phyloP scores from a whole-genome alignment of 2,113 vertebrate species.

The Coptodon rendalli region DNA sequence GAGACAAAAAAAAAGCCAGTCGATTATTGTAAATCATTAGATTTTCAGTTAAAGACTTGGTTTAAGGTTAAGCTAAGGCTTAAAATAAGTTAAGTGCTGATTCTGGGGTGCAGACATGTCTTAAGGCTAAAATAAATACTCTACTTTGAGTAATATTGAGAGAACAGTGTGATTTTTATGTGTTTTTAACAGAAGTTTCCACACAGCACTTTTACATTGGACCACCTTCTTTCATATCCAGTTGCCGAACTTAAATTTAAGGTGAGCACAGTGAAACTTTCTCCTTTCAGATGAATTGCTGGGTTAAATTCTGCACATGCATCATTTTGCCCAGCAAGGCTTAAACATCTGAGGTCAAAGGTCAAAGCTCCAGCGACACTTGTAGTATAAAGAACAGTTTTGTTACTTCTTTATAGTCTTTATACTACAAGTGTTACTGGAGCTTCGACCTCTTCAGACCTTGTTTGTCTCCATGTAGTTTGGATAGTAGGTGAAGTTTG shows the following conservation, averaged over 20 bases:
- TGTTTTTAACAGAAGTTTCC: background rate
- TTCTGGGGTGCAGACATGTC: background rate
- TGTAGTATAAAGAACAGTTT: background rate
- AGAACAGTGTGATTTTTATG: background rate
- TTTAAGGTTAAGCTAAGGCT: background rate
- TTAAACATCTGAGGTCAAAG: background rate
- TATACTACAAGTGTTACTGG: background rate
- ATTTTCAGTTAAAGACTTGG: background rate
- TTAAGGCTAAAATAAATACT: background rate
- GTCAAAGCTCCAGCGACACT: background rate
- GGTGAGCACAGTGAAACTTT: background rate
- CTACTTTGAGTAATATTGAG: background rate
- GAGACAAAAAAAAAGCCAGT: background rate
- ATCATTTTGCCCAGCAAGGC: background rate
- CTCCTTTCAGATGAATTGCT: background rate
- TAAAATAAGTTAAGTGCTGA: background rate
- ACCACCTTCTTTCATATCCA: background rate
- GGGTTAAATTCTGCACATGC: background rate
- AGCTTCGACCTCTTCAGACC: background rate
- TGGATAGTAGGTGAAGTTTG: background rate
- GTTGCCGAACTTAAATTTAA: background rate
- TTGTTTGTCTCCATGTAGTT: background rate
- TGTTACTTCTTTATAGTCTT: background rate
- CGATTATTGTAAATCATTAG: background rate
- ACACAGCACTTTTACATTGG: background rate